A percentile compares a stretch with the other conserved stretches of the same genome.
Evolutionary conservation across 1,140 invertebrate species (phyloP).

Genomic region (Drosophila prosaltans): DNA sequence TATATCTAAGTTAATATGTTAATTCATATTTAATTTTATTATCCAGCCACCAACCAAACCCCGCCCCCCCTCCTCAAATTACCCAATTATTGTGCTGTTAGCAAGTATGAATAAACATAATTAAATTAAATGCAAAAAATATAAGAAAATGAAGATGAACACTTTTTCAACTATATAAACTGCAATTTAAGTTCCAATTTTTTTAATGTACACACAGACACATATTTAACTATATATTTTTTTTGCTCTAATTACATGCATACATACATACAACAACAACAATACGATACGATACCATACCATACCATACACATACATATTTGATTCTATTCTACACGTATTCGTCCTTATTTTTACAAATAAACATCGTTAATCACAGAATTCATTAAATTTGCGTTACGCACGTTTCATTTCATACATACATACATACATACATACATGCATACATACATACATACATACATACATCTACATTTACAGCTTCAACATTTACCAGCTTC

Average conservation of each 20-base stretch:
- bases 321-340: background rate
- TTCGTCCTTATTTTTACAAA: constrained; percentile 27
- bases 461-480: constrained; percentile 11
- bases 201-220: constrained; percentile 44
- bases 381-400: background rate
- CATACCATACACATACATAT: too few species aligned
- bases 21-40: constrained; percentile 35
- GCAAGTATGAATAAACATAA: constrained; percentile 20
- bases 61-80: constrained; percentile 10
- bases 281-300: too few species aligned
- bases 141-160: constrained; percentile 16
- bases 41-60: too few species aligned
- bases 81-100: constrained; percentile 42
- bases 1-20: constrained; percentile 29
- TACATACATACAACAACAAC: background rate
- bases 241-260: constrained; percentile 2
- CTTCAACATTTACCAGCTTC: background rate
- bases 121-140: constrained; percentile 47
- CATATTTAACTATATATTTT: constrained; percentile 51
- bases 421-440: constrained; percentile 44
- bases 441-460: constrained; percentile 16
- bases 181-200: constrained; percentile 77
- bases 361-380: constrained; percentile 25
- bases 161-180: constrained; percentile 25
- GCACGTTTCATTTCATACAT: constrained; percentile 35